These are phyloP conservation scores for Sphecodes monilicornis DNA, from an alignment of 2,888 invertebrate species.

Conservation along the genomic window DNA sequence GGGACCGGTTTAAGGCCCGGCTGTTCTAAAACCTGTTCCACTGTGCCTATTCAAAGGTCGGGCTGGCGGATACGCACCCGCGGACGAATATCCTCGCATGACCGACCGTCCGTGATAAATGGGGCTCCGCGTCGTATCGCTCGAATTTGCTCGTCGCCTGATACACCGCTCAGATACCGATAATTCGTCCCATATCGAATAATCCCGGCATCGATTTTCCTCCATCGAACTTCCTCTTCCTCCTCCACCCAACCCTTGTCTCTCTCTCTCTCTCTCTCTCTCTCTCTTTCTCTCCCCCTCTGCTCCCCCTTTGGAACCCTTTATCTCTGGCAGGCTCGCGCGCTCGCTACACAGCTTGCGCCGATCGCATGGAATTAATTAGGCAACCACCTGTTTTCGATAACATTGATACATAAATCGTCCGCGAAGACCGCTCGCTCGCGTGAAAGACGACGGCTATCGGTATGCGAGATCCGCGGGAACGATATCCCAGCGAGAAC, in stretches of 20 bases:
- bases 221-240: background rate
- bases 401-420: constrained; percentile 42
- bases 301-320: background rate
- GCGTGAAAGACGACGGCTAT: constrained; percentile 26
- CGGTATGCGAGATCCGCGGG: constrained; percentile 39
- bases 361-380: constrained; percentile 58
- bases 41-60: constrained; percentile 39
- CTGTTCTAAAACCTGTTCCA: constrained; percentile 43
- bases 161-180: constrained; percentile 50
- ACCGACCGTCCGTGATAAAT: constrained; percentile 31
- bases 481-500: constrained; percentile 20
- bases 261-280: constrained; percentile 12
- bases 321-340: constrained; percentile 40
- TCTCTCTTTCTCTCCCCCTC: constrained; percentile 8
- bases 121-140: constrained; percentile 14
- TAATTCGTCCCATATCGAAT: constrained; percentile 53
- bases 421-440: constrained; percentile 5
- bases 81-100: constrained; percentile 23
- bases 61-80: constrained; percentile 48
- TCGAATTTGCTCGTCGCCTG: constrained; percentile 49
- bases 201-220: constrained; percentile 33
- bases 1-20: constrained; percentile 36
- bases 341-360: constrained; percentile 1
- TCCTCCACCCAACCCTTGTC: background rate
- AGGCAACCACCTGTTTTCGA: constrained; percentile 57